Conservation (phyloP, 92 coral and sea anemone species). For the Bergia sp. region DNA sequence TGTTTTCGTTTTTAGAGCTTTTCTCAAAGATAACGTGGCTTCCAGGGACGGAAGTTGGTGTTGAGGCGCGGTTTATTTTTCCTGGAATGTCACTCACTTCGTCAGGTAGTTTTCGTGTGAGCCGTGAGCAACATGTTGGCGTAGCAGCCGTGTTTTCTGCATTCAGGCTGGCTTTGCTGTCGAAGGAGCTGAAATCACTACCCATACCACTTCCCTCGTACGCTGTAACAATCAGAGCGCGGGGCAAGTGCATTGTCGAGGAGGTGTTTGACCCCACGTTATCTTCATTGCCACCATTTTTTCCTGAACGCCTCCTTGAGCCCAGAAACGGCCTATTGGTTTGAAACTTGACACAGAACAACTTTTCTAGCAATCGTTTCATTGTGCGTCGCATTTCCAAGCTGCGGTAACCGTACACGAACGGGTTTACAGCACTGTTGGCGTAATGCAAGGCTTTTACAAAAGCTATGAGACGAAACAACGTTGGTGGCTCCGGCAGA, state of each 20-base stretch:
- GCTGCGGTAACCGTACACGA: conserved; percentile 64
- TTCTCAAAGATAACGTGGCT: neutral
- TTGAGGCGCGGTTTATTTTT: neutral
- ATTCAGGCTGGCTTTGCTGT: neutral
- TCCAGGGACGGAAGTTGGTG: neutral
- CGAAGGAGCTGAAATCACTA: neutral
- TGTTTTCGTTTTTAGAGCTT: neutral
- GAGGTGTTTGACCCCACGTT: neutral
- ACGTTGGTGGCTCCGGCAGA: conserved; percentile 60
- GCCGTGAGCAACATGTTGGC: neutral
- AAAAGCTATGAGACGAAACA: conserved; percentile 55
- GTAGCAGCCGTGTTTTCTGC: neutral
- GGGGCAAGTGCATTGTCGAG: neutral
- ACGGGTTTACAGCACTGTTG: conserved; percentile 62
- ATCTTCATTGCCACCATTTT: neutral
- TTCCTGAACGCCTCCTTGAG: conserved; percentile 28
- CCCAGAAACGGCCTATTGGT: neutral
- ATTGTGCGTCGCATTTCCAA: conserved; percentile 64
- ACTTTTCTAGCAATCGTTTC: conserved; percentile 21
- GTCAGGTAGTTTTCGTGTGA: neutral
- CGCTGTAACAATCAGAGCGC: neutral
- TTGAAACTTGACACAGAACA: neutral
- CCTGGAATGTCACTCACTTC: neutral
- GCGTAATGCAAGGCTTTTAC: conserved; percentile 70
- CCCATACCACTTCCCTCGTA: neutral